These are phyloP conservation scores for Tetropium fuscum DNA, from an alignment of 2,888 invertebrate species.

Conservation along the genomic window DNA sequence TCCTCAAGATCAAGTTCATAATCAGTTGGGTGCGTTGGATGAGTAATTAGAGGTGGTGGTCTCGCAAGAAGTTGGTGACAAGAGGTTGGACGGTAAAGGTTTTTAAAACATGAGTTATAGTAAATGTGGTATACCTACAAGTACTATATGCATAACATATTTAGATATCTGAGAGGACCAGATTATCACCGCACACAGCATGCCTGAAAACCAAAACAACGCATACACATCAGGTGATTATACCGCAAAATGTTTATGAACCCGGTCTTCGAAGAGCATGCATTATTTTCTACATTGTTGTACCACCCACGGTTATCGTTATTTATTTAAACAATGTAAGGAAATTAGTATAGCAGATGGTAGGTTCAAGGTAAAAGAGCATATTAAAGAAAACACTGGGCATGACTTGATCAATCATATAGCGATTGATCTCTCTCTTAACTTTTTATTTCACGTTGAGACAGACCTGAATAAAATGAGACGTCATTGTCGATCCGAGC, in stretches of 20 bases:
- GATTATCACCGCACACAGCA: constrained; percentile 10
- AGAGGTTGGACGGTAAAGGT: too few relatives aligned
- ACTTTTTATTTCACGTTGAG: constrained; percentile 18
- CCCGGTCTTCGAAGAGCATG: constrained; percentile 1
- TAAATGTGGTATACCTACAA: too few relatives aligned
- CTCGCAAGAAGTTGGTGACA: too few relatives aligned
- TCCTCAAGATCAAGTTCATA: too few relatives aligned
- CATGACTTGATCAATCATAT: constrained; percentile 31
- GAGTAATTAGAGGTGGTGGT: too few relatives aligned
- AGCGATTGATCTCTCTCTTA: constrained; percentile 32
- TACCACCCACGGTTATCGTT: constrained; percentile 20
- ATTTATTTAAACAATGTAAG: constrained; percentile 23
- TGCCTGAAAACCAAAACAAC: not conserved
- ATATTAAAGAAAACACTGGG: constrained; percentile 26
- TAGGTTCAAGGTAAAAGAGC: constrained; percentile 24
- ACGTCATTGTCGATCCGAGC: constrained; percentile 13
- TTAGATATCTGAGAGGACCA: not conserved
- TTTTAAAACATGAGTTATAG: too few relatives aligned
- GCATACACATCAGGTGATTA: constrained; percentile 3
- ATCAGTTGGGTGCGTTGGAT: too few relatives aligned
- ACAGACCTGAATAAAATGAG: constrained; percentile 20
- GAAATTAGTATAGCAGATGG: constrained; percentile 23
- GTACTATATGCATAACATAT: too few relatives aligned
- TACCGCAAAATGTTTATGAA: constrained; percentile 15
- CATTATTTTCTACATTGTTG: constrained; percentile 2